A percentile compares a stretch with the other conserved stretches of the same genome.
phyloP scores from a whole-genome alignment of 1,140 invertebrate species.

The Harlomillsia oculata region DNA sequence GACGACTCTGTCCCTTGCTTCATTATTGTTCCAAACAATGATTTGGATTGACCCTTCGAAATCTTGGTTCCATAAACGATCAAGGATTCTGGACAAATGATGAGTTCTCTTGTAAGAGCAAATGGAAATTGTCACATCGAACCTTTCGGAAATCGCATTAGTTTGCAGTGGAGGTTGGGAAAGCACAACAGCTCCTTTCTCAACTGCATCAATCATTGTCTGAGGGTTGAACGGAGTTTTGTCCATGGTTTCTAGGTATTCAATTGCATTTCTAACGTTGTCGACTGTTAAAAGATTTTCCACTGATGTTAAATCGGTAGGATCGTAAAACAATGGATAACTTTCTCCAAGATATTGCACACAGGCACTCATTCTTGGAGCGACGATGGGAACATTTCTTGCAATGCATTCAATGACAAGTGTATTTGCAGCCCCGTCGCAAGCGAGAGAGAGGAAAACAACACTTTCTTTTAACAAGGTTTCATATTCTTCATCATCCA shows the following conservation, averaged over 20 bases:
- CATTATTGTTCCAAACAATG: conserved; percentile 28
- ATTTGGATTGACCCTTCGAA: conserved; percentile 18
- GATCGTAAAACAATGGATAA: conserved; percentile 17
- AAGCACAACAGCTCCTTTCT: neutral
- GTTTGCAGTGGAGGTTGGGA: neutral
- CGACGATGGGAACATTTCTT: conserved; percentile 21
- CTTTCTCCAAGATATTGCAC: conserved; percentile 12
- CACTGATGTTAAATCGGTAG: neutral
- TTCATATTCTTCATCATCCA: conserved; percentile 15
- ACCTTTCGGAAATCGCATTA: conserved; percentile 3
- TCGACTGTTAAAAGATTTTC: conserved; percentile 4
- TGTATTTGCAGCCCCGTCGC: conserved; percentile 24
- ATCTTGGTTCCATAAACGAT: conserved; percentile 25
- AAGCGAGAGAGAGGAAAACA: conserved; percentile 15
- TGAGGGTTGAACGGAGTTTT: neutral
- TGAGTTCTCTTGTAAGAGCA: conserved; percentile 24
- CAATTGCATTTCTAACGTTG: conserved; percentile 10
- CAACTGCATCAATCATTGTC: neutral
- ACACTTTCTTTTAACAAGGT: conserved; percentile 1
- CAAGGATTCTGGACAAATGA: conserved; percentile 13
- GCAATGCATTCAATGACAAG: conserved; percentile 17
- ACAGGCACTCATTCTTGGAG: conserved; percentile 3
- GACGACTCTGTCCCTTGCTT: neutral
- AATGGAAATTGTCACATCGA: conserved; percentile 22
- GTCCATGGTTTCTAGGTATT: conserved; percentile 6